These are phyloP conservation scores for Epinephelus lanceolatus DNA, from an alignment of 2,113 vertebrate genomes.

Conservation along the genomic window DNA sequence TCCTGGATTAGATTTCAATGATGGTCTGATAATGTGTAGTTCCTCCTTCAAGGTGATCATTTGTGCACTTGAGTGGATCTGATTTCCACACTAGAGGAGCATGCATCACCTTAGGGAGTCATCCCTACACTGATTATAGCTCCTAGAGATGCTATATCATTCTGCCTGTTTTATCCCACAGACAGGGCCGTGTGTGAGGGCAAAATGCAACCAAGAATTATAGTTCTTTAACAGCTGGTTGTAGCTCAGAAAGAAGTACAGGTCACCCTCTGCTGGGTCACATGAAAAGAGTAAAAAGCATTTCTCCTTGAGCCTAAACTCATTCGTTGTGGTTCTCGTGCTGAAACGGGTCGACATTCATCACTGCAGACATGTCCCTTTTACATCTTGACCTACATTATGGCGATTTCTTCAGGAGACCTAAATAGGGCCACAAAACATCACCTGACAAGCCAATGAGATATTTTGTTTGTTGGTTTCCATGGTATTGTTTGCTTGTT, in stretches of 20 bases:
- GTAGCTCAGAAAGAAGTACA: slow-evolving; percentile 17
- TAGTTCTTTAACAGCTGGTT: slow-evolving; percentile 10
- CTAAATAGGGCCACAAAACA: neutral
- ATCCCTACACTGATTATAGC: neutral
- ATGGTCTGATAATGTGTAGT: neutral
- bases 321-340: neutral
- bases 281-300: slow-evolving; percentile 5
- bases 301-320: slow-evolving; percentile 14
- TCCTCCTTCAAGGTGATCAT: neutral
- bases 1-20: neutral
- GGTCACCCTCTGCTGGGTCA: slow-evolving; percentile 11
- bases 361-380: slow-evolving; percentile 11
- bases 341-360: slow-evolving; percentile 9
- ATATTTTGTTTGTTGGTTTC: slow-evolving; percentile 49
- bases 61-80: neutral
- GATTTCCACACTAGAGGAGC: neutral
- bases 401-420: neutral
- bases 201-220: slow-evolving; percentile 22
- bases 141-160: neutral
- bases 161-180: neutral
- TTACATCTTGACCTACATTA: slow-evolving; percentile 53
- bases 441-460: neutral
- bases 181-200: neutral
- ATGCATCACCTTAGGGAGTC: neutral
- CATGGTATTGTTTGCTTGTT: slow-evolving; percentile 38